Evolutionary conservation across 2,888 invertebrate species (phyloP).

Genomic region (Drosophila longiperda): DNA sequence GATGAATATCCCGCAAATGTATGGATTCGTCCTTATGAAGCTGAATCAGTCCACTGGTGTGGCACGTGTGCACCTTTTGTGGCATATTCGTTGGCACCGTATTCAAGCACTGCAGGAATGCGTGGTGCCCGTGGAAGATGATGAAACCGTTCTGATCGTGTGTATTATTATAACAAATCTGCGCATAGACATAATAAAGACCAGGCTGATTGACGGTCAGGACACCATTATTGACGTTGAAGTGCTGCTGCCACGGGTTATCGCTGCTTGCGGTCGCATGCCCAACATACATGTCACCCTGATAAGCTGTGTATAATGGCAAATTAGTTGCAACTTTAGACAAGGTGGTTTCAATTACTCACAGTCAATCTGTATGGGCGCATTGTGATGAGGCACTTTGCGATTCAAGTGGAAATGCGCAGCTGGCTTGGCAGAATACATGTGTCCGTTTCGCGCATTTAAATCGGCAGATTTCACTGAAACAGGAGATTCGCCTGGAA

Average conservation of each 20-base stretch:
- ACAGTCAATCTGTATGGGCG: conserved; percentile 60
- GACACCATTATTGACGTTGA: conserved; percentile 88
- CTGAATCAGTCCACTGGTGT: conserved; percentile 89
- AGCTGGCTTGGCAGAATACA: conserved; percentile 55
- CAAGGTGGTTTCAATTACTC: conserved; percentile 28
- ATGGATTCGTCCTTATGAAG: conserved; percentile 88
- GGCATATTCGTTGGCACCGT: conserved; percentile 87
- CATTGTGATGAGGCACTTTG: conserved; percentile 70
- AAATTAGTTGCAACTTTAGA: not conserved
- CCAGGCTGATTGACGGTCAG: conserved; percentile 90
- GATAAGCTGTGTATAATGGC: conserved; percentile 54
- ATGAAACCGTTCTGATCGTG: conserved; percentile 92
- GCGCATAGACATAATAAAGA: conserved; percentile 91
- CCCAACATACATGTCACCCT: conserved; percentile 83
- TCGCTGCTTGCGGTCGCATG: conserved; percentile 86
- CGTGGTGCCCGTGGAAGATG: conserved; percentile 88
- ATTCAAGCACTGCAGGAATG: conserved; percentile 90
- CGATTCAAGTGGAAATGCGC: conserved; percentile 82
- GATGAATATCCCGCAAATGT: conserved; percentile 88
- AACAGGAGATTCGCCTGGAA: conserved; percentile 82
- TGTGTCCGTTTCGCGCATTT: not conserved
- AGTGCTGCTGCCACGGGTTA: conserved; percentile 87
- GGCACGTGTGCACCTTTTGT: conserved; percentile 90
- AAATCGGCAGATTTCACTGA: conserved; percentile 76
- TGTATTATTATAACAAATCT: conserved; percentile 92